Evolutionary conservation across 2,888 invertebrate genomes (phyloP), one percentile per base, ranked within the genome.

Genomic region (Melitaea athalia): DNA sequence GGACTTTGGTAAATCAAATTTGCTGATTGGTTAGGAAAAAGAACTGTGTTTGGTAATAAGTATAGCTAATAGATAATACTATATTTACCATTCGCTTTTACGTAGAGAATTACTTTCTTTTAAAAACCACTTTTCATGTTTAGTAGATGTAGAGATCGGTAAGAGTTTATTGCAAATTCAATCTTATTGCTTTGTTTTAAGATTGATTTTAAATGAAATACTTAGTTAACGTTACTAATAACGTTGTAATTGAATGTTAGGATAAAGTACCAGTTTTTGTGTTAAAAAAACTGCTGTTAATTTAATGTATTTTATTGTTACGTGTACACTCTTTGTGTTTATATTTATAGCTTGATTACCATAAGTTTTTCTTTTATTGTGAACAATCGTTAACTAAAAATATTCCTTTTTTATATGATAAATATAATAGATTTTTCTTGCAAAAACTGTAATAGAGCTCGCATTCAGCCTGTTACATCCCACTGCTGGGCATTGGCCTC

Each of bases 21-120:
- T 38, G 38, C 8, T 38, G 38, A 38, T 38, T 38, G 5, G 38
- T 38, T 38, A 38, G 38, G 38, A 38, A 1, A 5, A 5, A 38
- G 38, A 38, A 7, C 38, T 38, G 1, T 7, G 38, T 38, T 5
- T 8, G 8, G 8, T 1, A 38, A 38, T 2, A 5, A 38, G 8
- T 38, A 38, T 38, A 0, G 5, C 38, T 38, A 7, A 38, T 38
- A n/a, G n/a, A 6, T 49, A 49, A 14, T 6, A 49, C n/a, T 49
- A 45, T 45, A 5, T 49, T 49, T 6, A n/a, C 47, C 14, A n/a
- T 6, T 14, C 31, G 53, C 53, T 55, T 55, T 55, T 33, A 55
- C 15, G 4, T 17, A 42, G 38, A 42, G n/a, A 42, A 42, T 5
- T 57, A 57, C 57, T 57, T 57, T 57, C 57, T 42, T 57, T 24